A percentile compares a stretch with the other conserved stretches of the same genome.
Conservation (phyloP, 2,888 invertebrate species). For the Hirtodrosophila duncani region DNA sequence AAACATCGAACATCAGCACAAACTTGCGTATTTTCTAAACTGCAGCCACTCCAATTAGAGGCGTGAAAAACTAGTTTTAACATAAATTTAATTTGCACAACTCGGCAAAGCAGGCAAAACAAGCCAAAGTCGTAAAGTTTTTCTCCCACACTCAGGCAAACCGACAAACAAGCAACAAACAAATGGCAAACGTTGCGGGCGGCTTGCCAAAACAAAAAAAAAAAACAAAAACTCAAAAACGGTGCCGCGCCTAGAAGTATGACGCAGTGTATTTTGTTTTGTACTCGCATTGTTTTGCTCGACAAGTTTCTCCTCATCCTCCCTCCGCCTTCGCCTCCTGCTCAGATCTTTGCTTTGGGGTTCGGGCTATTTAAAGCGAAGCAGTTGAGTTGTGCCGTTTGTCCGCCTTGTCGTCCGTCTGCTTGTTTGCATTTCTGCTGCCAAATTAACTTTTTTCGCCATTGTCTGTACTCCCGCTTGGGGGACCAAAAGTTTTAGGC, state of each 20-base stretch:
- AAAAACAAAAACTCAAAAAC: slow-evolving; percentile 9
- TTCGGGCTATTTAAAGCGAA: slow-evolving; percentile 39
- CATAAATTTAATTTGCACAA: slow-evolving; percentile 64
- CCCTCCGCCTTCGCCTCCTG: background rate
- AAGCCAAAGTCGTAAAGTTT: slow-evolving; percentile 60
- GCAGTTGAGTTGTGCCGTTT: no score
- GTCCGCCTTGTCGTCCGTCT: slow-evolving; percentile 37
- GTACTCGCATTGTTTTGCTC: slow-evolving; percentile 38
- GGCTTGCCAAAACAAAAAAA: slow-evolving; percentile 55
- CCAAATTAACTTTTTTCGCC: slow-evolving; percentile 69
- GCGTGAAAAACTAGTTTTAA: slow-evolving; percentile 52
- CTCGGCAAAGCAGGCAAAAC: slow-evolving; percentile 54
- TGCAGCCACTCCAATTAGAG: slow-evolving; percentile 52
- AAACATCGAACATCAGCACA: no score
- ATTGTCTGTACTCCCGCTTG: slow-evolving; percentile 35
- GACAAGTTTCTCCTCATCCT: background rate
- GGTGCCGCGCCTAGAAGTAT: slow-evolving; percentile 45
- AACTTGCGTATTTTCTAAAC: no score
- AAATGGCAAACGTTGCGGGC: slow-evolving; percentile 34
- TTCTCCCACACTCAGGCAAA: slow-evolving; percentile 24
- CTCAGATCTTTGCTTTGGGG: slow-evolving; percentile 1
- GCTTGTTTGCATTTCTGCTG: slow-evolving; percentile 67
- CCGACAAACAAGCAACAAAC: slow-evolving; percentile 27
- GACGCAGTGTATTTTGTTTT: slow-evolving; percentile 54
- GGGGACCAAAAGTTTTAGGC: slow-evolving; percentile 47